phyloP scores from a whole-genome alignment of 2,797 vertebrate genomes.

The Parambassis ranga region DNA sequence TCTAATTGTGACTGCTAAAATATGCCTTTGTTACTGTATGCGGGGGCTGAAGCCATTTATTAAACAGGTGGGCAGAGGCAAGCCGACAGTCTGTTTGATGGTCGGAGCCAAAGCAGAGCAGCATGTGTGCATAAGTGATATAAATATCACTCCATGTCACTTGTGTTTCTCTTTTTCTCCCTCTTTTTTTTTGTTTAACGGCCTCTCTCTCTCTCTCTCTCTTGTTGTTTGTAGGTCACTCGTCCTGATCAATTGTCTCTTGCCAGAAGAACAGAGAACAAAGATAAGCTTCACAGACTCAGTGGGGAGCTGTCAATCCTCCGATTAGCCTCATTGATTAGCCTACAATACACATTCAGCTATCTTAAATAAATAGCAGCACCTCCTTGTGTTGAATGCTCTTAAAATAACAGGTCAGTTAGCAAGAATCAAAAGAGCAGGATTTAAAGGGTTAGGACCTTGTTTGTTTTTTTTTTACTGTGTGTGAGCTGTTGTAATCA shows the following conservation, averaged over 20 bases:
- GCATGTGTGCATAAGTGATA: neutral
- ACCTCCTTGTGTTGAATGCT: neutral
- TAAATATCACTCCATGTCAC: neutral
- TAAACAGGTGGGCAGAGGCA: slow-evolving; percentile 38
- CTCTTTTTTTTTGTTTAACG: neutral
- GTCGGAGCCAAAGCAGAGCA: neutral
- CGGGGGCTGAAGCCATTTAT: slow-evolving; percentile 30
- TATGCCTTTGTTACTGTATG: slow-evolving; percentile 47
- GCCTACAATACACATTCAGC: slow-evolving; percentile 9
- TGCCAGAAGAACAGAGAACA: neutral
- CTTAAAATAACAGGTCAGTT: neutral
- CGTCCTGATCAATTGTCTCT: neutral
- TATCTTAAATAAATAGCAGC: neutral
- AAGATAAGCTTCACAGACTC: slow-evolving; percentile 2
- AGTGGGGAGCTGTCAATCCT: neutral
- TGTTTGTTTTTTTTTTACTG: neutral
- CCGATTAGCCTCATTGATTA: slow-evolving; percentile 16
- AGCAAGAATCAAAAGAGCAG: neutral
- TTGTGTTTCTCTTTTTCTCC: neutral
- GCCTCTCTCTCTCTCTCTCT: neutral
- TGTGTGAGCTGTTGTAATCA: neutral
- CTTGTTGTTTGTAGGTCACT: slow-evolving; percentile 13
- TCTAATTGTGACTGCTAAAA: slow-evolving; percentile 50
- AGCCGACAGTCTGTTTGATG: slow-evolving; percentile 18
- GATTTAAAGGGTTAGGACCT: neutral